Conservation (phyloP, 1,140 invertebrate species). For the Aphidius ervi region DNA sequence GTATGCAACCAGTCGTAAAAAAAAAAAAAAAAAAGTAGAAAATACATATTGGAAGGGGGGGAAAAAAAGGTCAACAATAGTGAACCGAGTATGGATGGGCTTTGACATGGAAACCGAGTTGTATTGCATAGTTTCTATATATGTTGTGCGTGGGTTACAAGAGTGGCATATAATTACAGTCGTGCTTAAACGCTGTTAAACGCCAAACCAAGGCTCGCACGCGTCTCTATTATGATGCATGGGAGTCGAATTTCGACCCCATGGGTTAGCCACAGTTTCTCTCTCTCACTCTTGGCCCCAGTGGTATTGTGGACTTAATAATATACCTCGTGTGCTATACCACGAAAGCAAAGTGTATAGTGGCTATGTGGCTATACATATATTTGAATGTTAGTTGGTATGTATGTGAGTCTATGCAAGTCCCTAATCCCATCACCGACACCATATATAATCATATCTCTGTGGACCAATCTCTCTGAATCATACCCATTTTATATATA, state of each 20-base stretch:
- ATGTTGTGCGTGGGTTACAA: background rate
- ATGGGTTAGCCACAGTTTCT: constrained; percentile 34
- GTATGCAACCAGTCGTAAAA: too few species aligned
- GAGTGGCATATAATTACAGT: constrained; percentile 39
- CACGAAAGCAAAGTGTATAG: constrained; percentile 30
- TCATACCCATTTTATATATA: too few species aligned
- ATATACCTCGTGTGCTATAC: constrained; percentile 29
- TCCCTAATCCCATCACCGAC: constrained; percentile 30
- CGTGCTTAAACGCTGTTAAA: constrained; percentile 41
- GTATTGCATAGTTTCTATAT: too few species aligned
- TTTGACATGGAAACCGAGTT: background rate
- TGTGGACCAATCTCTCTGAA: constrained; percentile 3
- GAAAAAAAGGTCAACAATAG: too few species aligned
- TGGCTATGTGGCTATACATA: constrained; percentile 20
- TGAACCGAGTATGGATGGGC: too few species aligned
- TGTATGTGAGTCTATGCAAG: background rate
- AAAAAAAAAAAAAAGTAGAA: too few species aligned
- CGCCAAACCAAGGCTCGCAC: constrained; percentile 38
- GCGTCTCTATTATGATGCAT: constrained; percentile 41
- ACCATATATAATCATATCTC: constrained; percentile 48
- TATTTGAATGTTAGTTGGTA: constrained; percentile 16
- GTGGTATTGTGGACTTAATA: constrained; percentile 43
- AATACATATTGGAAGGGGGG: too few species aligned
- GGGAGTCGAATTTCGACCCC: constrained; percentile 48
- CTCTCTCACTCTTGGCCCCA: constrained; percentile 13